phyloP scores from a whole-genome alignment of 35 echinoderm and acorn worm genomes.

The Chiridota heheva region DNA sequence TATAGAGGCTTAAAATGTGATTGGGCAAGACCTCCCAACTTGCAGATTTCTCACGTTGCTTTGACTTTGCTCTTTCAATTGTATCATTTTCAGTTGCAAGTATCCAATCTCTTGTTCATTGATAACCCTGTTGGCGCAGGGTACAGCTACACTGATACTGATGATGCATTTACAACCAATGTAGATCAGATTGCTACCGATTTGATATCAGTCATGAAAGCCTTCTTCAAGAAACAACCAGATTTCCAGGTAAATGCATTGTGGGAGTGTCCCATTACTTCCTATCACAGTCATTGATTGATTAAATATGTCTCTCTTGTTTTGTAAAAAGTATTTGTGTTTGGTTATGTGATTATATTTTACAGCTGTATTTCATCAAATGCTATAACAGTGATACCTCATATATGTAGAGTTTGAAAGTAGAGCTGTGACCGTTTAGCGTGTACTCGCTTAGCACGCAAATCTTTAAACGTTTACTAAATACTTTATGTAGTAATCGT shows the following conservation, averaged over 20 bases:
- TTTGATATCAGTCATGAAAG: conserved; percentile 65
- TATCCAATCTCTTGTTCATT: conserved; percentile 84
- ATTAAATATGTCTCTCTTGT: background rate
- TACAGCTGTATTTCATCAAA: background rate
- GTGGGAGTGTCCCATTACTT: background rate
- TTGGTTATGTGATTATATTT: background rate
- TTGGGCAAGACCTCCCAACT: no score
- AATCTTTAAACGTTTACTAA: no score
- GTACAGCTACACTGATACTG: conserved; percentile 81
- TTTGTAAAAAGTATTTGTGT: background rate
- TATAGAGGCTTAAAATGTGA: no score
- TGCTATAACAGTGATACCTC: no score
- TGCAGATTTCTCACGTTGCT: no score
- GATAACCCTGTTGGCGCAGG: conserved; percentile 97
- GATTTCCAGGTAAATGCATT: conserved; percentile 79
- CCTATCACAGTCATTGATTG: background rate
- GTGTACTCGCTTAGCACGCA: no score
- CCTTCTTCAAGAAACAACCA: conserved; percentile 77
- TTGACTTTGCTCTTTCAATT: no score
- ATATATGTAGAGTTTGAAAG: no score
- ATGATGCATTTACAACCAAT: conserved; percentile 68
- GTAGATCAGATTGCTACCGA: conserved; percentile 80
- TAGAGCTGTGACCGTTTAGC: no score
- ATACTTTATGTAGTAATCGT: no score
- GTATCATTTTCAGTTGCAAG: conserved; percentile 50